A percentile compares a stretch with the other conserved stretches of the same genome.
These are phyloP conservation scores for Montipora efflorescens DNA, from an alignment of 64 coral and sea anemone genomes.

Conservation along the genomic window DNA sequence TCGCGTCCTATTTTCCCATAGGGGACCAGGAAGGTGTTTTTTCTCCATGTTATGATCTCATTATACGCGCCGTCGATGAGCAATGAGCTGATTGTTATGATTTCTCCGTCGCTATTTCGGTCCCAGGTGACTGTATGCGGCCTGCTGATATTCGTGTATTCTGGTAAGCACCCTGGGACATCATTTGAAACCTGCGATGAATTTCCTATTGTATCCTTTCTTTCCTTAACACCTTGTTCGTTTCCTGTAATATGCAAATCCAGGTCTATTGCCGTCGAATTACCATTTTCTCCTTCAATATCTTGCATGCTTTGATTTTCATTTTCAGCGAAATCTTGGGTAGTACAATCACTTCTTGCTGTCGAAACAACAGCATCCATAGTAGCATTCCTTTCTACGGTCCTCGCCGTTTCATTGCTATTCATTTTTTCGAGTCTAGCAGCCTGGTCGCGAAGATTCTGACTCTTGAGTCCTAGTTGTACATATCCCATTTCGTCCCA, in stretches of 20 bases:
- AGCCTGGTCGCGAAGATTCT: slow-evolving; percentile 33
- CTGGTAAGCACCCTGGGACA: slow-evolving; percentile 66
- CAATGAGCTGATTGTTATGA: slow-evolving; percentile 40
- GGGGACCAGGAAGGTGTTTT: too few relatives aligned
- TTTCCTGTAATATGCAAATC: neutral
- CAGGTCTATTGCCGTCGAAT: neutral
- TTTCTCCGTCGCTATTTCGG: neutral
- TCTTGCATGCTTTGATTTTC: slow-evolving; percentile 12
- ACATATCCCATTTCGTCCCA: slow-evolving; percentile 35
- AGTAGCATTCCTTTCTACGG: neutral
- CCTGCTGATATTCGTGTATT: slow-evolving; percentile 43
- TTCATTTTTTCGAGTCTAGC: slow-evolving; percentile 25
- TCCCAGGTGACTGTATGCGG: too few relatives aligned
- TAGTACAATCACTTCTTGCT: neutral
- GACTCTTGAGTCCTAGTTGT: slow-evolving; percentile 42
- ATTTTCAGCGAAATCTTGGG: slow-evolving; percentile 12
- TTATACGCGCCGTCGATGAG: neutral
- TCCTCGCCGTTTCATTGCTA: neutral
- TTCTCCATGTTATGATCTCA: too few relatives aligned
- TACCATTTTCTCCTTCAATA: slow-evolving; percentile 49
- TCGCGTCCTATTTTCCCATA: too few relatives aligned
- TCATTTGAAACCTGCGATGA: slow-evolving; percentile 62
- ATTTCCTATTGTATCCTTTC: slow-evolving; percentile 52
- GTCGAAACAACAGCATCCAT: too few relatives aligned
- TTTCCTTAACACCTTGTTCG: slow-evolving; percentile 25